Evolutionary conservation across 2,888 invertebrate species (phyloP), one percentile per base, ranked within the genome.

Genomic region (Drosophila mimetica): DNA sequence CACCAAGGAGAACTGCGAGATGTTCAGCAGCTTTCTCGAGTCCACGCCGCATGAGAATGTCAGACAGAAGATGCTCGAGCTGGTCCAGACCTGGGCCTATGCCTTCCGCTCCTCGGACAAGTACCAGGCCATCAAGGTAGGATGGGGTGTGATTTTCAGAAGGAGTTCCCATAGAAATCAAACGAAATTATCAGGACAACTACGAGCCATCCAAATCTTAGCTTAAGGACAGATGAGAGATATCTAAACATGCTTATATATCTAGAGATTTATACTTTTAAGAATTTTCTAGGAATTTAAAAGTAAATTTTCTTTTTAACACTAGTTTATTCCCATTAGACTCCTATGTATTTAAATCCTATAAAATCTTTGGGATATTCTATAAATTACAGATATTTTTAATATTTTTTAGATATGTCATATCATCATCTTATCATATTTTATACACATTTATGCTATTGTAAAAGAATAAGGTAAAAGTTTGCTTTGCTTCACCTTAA

Each of bases 61-160:
- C 1, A 94, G 95, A 69, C 93, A 92, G 66, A 99, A 99, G 92
- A 95, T 98, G 79, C 92, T 99, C 51, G 99, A 99, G 91, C 93
- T 99, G 67, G 96, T 99, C 76, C 99, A 99, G 93, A 96, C 97
- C 4, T 99, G 99, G 99, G 97, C 97, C 0, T 97, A 96, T 92
- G 99, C 99, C n/a, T 99, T 99, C 91, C 95, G 98, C 55, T 96
- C 97, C 82, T 96, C 95, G 76, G 95, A 97, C 2, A 97, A 96
- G 90, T 97, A 97, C 91, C 95, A 96, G 90, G 94, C 96, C 71
- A 95, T 98, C 18, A 97, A 97, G 94, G 97, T 96, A 25, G 14
- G 25, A 42, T 7, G 2, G 3, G 2, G 0, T 1, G 4, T n/a
- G 4, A 0, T 1, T 8, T n/a, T 2, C 3, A 22, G 11, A 41